Evolutionary conservation across 1,140 invertebrate genomes (phyloP).

Genomic region (Drosophila carrolli): DNA sequence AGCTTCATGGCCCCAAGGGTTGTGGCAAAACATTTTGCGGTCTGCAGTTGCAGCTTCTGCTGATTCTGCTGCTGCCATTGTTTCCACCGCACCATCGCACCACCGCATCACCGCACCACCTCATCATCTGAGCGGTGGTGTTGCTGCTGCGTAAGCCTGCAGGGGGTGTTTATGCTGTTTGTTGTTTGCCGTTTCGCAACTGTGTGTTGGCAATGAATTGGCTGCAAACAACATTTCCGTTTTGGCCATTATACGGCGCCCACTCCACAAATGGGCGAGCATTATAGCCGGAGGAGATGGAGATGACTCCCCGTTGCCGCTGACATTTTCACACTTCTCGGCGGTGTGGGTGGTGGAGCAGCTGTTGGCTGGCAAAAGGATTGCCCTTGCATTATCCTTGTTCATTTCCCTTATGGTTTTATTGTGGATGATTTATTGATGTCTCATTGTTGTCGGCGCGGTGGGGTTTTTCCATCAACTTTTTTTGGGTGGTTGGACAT

Average conservation of each 20-base stretch:
- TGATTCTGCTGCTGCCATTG: conserved; percentile 60
- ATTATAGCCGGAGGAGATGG: conserved; percentile 15
- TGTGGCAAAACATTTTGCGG: conserved; percentile 78
- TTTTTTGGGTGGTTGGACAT: conserved; percentile 3
- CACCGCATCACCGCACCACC: conserved; percentile 1
- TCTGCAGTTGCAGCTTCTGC: conserved; percentile 64
- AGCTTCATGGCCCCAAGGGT: conserved; percentile 59
- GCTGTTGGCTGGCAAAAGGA: conserved; percentile 53
- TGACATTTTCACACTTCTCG: conserved; percentile 64
- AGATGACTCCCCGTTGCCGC: conserved; percentile 33
- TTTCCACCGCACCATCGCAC: conserved; percentile 17
- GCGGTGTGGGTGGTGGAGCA: conserved; percentile 48
- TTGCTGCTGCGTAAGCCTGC: conserved; percentile 55
- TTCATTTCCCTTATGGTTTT: conserved; percentile 39
- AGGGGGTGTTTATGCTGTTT: conserved; percentile 68
- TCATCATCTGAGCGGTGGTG: conserved; percentile 7
- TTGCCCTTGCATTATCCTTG: conserved; percentile 55
- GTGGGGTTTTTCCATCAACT: conserved; percentile 24
- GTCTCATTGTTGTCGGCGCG: conserved; percentile 29
- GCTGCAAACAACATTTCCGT: conserved; percentile 67
- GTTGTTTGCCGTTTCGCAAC: conserved; percentile 36
- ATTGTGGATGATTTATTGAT: conserved; percentile 71
- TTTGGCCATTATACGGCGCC: conserved; percentile 61
- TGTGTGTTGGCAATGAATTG: conserved; percentile 71
- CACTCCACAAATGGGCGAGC: conserved; percentile 10